These are phyloP conservation scores for Urocitellus parryii DNA, from an alignment of 2,113 vertebrate genomes.

Conservation along the genomic window DNA sequence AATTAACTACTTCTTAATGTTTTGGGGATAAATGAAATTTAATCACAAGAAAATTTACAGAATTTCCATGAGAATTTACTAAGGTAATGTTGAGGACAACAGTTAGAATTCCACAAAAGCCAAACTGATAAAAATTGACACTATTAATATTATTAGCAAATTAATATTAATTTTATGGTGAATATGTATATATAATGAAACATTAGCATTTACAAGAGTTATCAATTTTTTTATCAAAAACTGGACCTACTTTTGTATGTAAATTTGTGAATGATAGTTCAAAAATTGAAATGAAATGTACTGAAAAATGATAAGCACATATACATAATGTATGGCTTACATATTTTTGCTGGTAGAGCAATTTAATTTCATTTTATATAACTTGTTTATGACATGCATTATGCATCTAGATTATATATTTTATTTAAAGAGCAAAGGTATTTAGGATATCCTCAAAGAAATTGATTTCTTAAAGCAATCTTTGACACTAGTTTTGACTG, in stretches of 20 bases:
- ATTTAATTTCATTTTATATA: conserved; percentile 13
- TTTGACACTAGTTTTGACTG: not conserved
- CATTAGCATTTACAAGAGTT: not conserved
- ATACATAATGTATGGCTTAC: not conserved
- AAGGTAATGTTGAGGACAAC: not conserved
- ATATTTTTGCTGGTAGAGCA: not conserved
- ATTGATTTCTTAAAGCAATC: not conserved
- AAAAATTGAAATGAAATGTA: not conserved
- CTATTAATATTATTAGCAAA: not conserved
- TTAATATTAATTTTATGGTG: not conserved
- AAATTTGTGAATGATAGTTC: not conserved
- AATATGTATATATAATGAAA: not conserved
- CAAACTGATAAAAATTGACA: not conserved
- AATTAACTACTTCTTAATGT: not conserved
- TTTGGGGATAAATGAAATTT: not conserved
- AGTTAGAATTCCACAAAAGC: not conserved
- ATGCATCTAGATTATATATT: not conserved
- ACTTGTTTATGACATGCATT: not conserved
- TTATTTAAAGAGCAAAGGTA: not conserved
- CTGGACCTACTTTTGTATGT: not conserved
- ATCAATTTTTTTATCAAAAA: not conserved
- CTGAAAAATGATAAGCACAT: not conserved
- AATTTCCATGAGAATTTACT: not conserved
- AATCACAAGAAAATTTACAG: not conserved
- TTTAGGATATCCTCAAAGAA: not conserved